These are phyloP conservation scores for Lypha dubia DNA, from an alignment of 2,888 invertebrate species.

Conservation along the genomic window DNA sequence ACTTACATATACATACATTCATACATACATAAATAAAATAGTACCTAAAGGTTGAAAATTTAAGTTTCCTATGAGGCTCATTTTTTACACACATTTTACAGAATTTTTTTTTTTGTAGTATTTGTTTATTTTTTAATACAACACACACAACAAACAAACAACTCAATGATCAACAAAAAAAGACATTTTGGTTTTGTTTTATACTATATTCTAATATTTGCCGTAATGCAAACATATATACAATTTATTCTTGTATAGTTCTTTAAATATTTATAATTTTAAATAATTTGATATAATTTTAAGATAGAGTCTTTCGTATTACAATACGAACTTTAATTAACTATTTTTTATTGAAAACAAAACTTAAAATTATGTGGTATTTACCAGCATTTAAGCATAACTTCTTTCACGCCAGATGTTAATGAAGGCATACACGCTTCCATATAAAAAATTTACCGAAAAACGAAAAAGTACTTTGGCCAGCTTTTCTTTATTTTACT, in stretches of 20 bases:
- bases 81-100: slow-evolving; percentile 73
- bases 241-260: slow-evolving; percentile 10
- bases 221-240: neutral
- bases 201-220: slow-evolving; percentile 19
- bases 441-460: no score
- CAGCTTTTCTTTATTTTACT: no score
- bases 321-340: slow-evolving; percentile 1
- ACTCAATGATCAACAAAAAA: slow-evolving; percentile 32
- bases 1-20: slow-evolving; percentile 66
- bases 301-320: slow-evolving; percentile 12
- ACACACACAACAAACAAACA: slow-evolving; percentile 24
- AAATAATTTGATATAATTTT: slow-evolving; percentile 28
- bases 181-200: slow-evolving; percentile 28
- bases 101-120: slow-evolving; percentile 50
- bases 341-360: slow-evolving; percentile 54
- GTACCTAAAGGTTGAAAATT: slow-evolving; percentile 82
- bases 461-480: no score
- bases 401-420: no score
- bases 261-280: slow-evolving; percentile 29
- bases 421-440: no score
- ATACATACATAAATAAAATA: slow-evolving; percentile 76
- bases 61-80: slow-evolving; percentile 84
- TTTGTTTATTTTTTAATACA: neutral
- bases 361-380: neutral
- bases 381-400: no score